Conservation (phyloP, 2,888 invertebrate species). For the Dyspetes luteomarginatus region DNA sequence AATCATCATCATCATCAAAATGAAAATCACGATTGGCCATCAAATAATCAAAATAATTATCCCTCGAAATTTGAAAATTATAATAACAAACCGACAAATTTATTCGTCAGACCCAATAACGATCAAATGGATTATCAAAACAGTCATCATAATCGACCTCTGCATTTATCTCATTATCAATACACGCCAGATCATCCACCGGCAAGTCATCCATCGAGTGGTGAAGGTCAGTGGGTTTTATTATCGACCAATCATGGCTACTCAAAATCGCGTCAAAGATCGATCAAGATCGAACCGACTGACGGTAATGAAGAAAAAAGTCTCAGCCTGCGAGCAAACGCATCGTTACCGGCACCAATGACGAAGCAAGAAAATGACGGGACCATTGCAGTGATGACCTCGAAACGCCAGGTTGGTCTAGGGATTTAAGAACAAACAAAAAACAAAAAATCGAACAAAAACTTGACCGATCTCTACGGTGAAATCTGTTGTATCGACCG, state of each 20-base stretch:
- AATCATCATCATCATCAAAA: conserved; percentile 54
- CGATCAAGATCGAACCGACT: conserved; percentile 80
- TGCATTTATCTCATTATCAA: conserved; percentile 84
- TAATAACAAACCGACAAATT: conserved; percentile 67
- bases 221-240: conserved; percentile 91
- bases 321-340: conserved; percentile 67
- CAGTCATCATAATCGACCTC: conserved; percentile 70
- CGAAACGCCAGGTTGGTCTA: conserved; percentile 81
- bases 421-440: conserved; percentile 58
- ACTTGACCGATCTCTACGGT: conserved; percentile 26
- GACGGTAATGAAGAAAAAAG: conserved; percentile 63
- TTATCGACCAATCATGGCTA: conserved; percentile 92
- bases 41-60: conserved; percentile 67
- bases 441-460: conserved; percentile 26
- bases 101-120: conserved; percentile 68
- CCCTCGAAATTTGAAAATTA: conserved; percentile 72
- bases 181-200: conserved; percentile 83
- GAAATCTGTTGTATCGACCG: conserved; percentile 48
- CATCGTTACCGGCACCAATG: conserved; percentile 14
- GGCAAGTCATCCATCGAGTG: conserved; percentile 87
- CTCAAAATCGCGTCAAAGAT: conserved; percentile 81
- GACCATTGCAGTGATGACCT: conserved; percentile 79
- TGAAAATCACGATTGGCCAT: conserved; percentile 73
- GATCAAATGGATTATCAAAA: too few relatives aligned
- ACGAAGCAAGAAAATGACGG: conserved; percentile 64